These are phyloP conservation scores for Amblyjoppa fuscipennis DNA, from an alignment of 2,888 invertebrate genomes.

Conservation along the genomic window DNA sequence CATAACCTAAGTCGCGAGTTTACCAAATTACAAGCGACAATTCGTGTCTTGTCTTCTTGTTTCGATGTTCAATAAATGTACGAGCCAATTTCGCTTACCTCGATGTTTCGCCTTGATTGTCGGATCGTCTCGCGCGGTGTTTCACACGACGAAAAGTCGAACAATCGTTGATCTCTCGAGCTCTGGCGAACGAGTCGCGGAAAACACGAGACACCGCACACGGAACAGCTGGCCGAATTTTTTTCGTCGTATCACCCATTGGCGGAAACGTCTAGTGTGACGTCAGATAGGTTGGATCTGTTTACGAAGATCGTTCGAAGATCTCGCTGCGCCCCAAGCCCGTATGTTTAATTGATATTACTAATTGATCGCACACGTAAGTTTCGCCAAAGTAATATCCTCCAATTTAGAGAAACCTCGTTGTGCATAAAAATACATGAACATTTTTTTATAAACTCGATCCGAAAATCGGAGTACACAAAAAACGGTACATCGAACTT, in stretches of 20 bases:
- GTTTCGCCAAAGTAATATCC: background rate
- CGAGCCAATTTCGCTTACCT: slow-evolving; percentile 7
- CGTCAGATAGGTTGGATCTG: slow-evolving; percentile 28
- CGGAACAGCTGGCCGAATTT: background rate
- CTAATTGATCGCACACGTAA: background rate
- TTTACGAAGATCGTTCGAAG: slow-evolving; percentile 14
- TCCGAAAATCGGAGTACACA: too few species aligned
- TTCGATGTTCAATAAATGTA: background rate
- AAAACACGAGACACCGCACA: slow-evolving; percentile 20
- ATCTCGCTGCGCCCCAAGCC: background rate
- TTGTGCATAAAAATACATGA: too few species aligned
- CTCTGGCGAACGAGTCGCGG: background rate
- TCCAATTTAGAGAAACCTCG: too few species aligned
- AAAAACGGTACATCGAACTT: background rate
- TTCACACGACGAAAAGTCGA: background rate
- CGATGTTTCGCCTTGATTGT: background rate
- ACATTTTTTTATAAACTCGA: too few species aligned
- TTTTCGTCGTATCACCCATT: background rate
- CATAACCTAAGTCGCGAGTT: background rate
- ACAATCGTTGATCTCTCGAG: slow-evolving; percentile 2
- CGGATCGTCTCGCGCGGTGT: background rate
- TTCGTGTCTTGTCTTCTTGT: background rate
- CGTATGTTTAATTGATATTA: background rate
- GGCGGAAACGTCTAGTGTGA: slow-evolving; percentile 2
- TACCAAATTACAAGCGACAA: background rate